Evolutionary conservation across 1,140 invertebrate genomes (phyloP).

Genomic region (Drosophila nasuta): DNA sequence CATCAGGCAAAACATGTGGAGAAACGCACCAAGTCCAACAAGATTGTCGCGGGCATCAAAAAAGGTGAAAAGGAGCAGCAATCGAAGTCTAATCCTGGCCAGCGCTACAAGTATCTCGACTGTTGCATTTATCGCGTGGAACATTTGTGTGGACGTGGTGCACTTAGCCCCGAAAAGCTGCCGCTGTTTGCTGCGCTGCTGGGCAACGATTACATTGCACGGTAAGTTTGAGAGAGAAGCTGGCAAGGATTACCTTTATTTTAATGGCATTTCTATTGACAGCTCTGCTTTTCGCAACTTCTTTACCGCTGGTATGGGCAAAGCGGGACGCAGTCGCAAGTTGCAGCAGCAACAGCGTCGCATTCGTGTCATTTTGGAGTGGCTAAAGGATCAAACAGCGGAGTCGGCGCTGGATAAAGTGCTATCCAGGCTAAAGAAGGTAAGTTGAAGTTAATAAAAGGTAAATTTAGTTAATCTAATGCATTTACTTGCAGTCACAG

Average conservation of each 20-base stretch:
- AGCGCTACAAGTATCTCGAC: conserved; percentile 85
- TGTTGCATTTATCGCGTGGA: conserved; percentile 91
- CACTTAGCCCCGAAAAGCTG: conserved; percentile 88
- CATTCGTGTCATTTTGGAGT: conserved; percentile 89
- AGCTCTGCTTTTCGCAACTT: conserved; percentile 89
- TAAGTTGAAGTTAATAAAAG: neutral
- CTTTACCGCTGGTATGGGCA: conserved; percentile 87
- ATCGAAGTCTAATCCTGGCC: conserved; percentile 27
- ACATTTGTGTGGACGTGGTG: conserved; percentile 88
- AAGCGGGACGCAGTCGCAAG: conserved; percentile 87
- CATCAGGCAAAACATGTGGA: conserved; percentile 75
- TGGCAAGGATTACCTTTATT: neutral
- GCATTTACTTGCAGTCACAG: conserved; percentile 61
- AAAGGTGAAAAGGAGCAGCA: neutral
- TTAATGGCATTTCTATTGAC: neutral
- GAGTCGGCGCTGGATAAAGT: conserved; percentile 89
- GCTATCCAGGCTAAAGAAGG: conserved; percentile 86
- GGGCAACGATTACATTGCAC: conserved; percentile 94
- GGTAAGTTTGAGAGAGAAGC: conserved; percentile 6
- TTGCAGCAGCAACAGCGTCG: conserved; percentile 87
- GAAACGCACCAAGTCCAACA: conserved; percentile 71
- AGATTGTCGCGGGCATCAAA: conserved; percentile 59
- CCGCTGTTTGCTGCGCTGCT: conserved; percentile 92
- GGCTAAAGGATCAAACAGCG: conserved; percentile 89
- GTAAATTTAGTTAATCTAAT: neutral